Base-by-base conservation (phyloP, 2,113 vertebrate species). In the Columbina picui region DNA sequence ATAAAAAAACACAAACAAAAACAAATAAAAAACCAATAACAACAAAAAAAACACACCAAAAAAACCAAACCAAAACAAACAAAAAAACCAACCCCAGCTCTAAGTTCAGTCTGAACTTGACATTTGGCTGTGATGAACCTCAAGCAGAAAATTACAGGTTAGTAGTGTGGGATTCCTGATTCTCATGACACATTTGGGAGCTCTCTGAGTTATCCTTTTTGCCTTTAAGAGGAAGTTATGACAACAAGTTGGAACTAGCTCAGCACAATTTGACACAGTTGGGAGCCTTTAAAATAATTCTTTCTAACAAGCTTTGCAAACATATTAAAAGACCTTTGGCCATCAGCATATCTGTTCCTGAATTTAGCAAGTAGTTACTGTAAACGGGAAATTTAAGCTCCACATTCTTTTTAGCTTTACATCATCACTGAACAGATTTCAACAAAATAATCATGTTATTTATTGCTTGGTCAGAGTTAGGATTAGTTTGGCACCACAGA, bases 401-500 rank as follows among this genome's bases (percentile, higher is more conserved):
- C 18, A 90, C 71, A 89, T 95, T 85, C 29, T 84, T 87, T 88
- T 84, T 84, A 90, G 64, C 70, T 73, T 93, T 38, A 53, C 52
- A 61, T 96, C 83, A 94, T 81, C 50, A 70, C 52, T 86, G 89
- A 65, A 90, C 86, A 74, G 29, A 91, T 89, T 45, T 78, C 82
- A 89, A 67, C 55, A 90, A 71, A 83, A 36, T 89, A 88, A 92
- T 78, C 67, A 41, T 87, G 60, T 92, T 93, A 73, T 67, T 63
- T 90, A 69, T 91, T 82, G 57, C 73, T 90, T 61, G 79, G 30
- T 75, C 59, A 89, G 91, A 97, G 49, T 49, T 61, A 90, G 65
- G 93, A 95, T 93, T 94, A 93, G 39, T 69, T 36, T 61, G 89
- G 21, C 63, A 94, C 65, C 49, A 75, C 50, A 26, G 52, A 93